Percentiles rank a stretch among this genome's conserved stretches.
Conservation (phyloP, 2,888 invertebrate genomes). For the Hedya salicella region DNA sequence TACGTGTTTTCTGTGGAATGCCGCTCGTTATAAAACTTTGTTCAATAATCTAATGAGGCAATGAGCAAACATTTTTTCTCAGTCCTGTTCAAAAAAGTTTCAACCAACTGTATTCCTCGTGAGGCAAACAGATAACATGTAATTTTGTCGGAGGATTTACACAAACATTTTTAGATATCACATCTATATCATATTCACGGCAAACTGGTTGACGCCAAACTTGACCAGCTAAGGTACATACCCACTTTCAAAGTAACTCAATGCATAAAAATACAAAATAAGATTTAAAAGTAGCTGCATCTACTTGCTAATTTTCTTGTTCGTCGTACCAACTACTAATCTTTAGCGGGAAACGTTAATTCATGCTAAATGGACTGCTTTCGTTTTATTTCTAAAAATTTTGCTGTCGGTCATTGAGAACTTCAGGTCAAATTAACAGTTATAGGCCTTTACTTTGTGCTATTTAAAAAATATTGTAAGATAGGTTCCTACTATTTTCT, state of each 20-base stretch:
- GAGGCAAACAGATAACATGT: neutral
- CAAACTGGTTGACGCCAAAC: too few relatives aligned
- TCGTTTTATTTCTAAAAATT: constrained; percentile 18
- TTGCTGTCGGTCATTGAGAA: neutral
- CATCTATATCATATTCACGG: too few relatives aligned
- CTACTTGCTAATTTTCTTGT: constrained; percentile 10
- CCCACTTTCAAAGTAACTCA: too few relatives aligned
- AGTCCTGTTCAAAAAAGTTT: constrained; percentile 4
- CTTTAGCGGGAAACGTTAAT: constrained; percentile 23
- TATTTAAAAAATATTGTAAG: too few relatives aligned
- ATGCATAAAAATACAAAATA: neutral
- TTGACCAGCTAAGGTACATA: too few relatives aligned
- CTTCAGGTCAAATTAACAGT: too few relatives aligned
- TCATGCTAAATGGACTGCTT: constrained; percentile 9
- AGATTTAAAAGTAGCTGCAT: neutral
- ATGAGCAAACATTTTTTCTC: neutral
- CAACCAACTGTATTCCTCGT: neutral
- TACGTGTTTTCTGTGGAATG: constrained; percentile 43
- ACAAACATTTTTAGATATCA: too few relatives aligned
- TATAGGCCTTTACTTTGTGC: too few relatives aligned
- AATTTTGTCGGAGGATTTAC: too few relatives aligned
- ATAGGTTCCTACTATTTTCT: too few relatives aligned
- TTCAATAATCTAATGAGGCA: constrained; percentile 14
- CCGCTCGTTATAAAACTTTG: constrained; percentile 27
- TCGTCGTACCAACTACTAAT: constrained; percentile 25